Evolutionary conservation across 2,797 vertebrate genomes (phyloP), one percentile per base, ranked within the genome.

Genomic region (Pyrocephalus nanus): DNA sequence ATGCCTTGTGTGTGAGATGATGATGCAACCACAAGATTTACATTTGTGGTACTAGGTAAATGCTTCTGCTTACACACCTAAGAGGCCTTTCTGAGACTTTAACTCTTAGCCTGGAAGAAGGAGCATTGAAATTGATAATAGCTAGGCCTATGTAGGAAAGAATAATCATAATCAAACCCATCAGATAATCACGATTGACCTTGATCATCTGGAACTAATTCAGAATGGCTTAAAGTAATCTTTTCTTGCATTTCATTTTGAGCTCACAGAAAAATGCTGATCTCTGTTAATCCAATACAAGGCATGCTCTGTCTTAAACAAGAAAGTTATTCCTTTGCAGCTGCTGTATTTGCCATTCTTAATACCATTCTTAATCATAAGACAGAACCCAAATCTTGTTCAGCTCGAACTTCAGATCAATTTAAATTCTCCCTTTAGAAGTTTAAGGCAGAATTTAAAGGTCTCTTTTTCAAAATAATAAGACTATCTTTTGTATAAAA

Each of bases 371-470:
- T 54, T 83, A 77, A n/a, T 79, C 42, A 45, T 55, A 58, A 61
- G 0, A 73, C 18, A 65, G 34, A 43, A 60, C 8, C 6, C 45
- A 92, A 88, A 72, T 34, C 54, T 95, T 72, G 15, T 58, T 89
- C 73, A 90, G 25, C 12, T 91, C 25, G 74, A 64, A 53, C 12
- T 66, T n/a, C 42, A 83, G 27, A 83, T 88, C 36, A 86, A 83
- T 48, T 75, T 51, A 66, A 73, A 62, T 64, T 64, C 25, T 75
- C 88, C 11, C 42, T 67, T 82, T 67, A 69, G 48, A 70, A 80
- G 18, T 79, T 81, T 70, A 92, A 87, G 4, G 30, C 43, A 92
- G 40, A 91, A 73, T 89, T 94, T 86, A 80, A 83, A 93, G 34
- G 5, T 45, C 5, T 81, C 3, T 54, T 53, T 87, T 80, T 50